phyloP scores from a whole-genome alignment of 2,113 vertebrate species.

The Gnathonemus longibarbis region DNA sequence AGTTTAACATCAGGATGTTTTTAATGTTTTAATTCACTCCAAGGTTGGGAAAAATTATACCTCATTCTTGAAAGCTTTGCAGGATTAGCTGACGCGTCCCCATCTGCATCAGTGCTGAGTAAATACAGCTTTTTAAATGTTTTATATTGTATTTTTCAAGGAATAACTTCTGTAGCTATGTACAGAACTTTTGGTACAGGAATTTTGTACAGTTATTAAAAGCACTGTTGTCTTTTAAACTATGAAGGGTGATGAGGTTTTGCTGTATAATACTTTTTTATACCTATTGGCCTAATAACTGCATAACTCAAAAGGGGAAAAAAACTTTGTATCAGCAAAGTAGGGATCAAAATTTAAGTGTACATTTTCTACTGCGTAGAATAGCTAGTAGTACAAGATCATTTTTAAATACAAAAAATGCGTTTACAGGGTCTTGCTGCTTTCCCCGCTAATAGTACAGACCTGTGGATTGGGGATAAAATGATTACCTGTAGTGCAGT shows the following conservation, averaged over 20 bases:
- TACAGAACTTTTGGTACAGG: slow-evolving; percentile 42
- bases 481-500: slow-evolving; percentile 7
- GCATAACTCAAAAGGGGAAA: slow-evolving; percentile 54
- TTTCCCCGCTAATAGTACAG: slow-evolving; percentile 29
- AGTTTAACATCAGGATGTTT: background rate
- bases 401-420: slow-evolving; percentile 42
- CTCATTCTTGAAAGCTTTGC: slow-evolving; percentile 16
- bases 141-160: slow-evolving; percentile 51
- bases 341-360: slow-evolving; percentile 55
- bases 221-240: slow-evolving; percentile 66
- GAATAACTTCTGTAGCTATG: slow-evolving; percentile 43
- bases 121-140: slow-evolving; percentile 45
- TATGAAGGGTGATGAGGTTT: slow-evolving; percentile 60
- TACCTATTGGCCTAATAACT: slow-evolving; percentile 70
- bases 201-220: slow-evolving; percentile 62
- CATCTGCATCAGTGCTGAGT: slow-evolving; percentile 39
- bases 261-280: slow-evolving; percentile 76
- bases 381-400: slow-evolving; percentile 50
- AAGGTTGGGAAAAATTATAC: slow-evolving; percentile 26
- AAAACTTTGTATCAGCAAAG: slow-evolving; percentile 45
- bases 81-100: slow-evolving; percentile 33
- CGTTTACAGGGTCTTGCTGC: slow-evolving; percentile 36
- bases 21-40: slow-evolving; percentile 38
- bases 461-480: background rate
- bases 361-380: slow-evolving; percentile 76